These are phyloP conservation scores for Miniopterus natalensis DNA, from an alignment of 2,113 vertebrate genomes.

Conservation along the genomic window DNA sequence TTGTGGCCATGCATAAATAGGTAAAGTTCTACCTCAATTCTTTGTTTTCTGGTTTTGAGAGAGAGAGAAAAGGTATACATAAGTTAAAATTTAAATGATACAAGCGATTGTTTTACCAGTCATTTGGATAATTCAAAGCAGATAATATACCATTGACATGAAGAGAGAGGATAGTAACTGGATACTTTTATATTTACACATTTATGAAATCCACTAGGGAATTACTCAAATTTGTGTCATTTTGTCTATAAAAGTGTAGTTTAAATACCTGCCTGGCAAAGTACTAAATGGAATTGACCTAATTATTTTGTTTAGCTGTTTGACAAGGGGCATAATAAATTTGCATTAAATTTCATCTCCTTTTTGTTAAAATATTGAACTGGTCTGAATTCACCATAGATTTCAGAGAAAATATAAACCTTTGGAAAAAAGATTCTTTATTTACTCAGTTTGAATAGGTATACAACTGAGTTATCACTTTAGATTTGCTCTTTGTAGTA, in stretches of 20 bases:
- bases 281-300: not conserved
- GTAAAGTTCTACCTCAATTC: not conserved
- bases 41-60: not conserved
- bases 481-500: not conserved
- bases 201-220: not conserved
- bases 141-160: not conserved
- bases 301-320: conserved; percentile 10
- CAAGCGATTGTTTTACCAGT: not conserved
- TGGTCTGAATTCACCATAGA: not conserved
- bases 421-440: conserved; percentile 4
- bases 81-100: conserved; percentile 6
- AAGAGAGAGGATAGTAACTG: not conserved
- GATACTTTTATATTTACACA: not conserved
- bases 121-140: not conserved
- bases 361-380: conserved; percentile 36
- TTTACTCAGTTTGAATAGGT: not conserved
- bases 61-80: not conserved
- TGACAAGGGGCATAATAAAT: not conserved
- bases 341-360: not conserved
- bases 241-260: not conserved
- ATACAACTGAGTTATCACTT: not conserved
- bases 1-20: not conserved
- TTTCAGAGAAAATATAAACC: not conserved
- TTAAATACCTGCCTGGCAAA: not conserved
- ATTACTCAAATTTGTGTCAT: not conserved